Conservation (phyloP, 1,140 invertebrate species). For the Magallana angulata region DNA sequence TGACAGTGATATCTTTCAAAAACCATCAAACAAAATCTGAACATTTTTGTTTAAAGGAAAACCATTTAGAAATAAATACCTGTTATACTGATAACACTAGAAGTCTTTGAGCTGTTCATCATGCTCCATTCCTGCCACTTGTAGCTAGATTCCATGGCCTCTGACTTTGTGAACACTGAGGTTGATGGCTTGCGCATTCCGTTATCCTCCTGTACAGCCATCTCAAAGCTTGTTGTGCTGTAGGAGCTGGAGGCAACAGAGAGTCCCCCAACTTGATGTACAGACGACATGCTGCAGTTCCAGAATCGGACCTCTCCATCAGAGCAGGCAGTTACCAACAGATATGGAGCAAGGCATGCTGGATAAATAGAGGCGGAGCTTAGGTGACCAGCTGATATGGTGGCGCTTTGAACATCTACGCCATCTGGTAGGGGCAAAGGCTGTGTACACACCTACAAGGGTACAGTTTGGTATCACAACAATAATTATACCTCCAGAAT, state of each 20-base stretch:
- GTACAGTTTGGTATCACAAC: too few species aligned
- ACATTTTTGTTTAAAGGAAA: too few species aligned
- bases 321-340: constrained; percentile 90
- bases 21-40: too few species aligned
- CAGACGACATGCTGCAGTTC: constrained; percentile 84
- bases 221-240: constrained; percentile 68
- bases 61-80: constrained; percentile 79
- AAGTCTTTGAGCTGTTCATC: constrained; percentile 86
- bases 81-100: constrained; percentile 92
- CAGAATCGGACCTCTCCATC: constrained; percentile 84
- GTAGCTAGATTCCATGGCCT: constrained; percentile 80
- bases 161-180: constrained; percentile 54
- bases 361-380: constrained; percentile 99
- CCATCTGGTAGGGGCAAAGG: constrained; percentile 91
- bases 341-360: constrained; percentile 97
- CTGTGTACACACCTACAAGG: constrained; percentile 87
- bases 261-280: constrained; percentile 23
- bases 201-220: constrained; percentile 66
- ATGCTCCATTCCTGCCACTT: constrained; percentile 94
- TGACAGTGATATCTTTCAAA: too few species aligned
- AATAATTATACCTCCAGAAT: too few species aligned
- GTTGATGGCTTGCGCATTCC: constrained; percentile 50
- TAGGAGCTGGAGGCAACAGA: background rate
- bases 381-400: constrained; percentile 95
- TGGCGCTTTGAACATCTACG: constrained; percentile 94